Evolutionary conservation across 2,797 vertebrate genomes (phyloP).

Genomic region (Botia kubotai): DNA sequence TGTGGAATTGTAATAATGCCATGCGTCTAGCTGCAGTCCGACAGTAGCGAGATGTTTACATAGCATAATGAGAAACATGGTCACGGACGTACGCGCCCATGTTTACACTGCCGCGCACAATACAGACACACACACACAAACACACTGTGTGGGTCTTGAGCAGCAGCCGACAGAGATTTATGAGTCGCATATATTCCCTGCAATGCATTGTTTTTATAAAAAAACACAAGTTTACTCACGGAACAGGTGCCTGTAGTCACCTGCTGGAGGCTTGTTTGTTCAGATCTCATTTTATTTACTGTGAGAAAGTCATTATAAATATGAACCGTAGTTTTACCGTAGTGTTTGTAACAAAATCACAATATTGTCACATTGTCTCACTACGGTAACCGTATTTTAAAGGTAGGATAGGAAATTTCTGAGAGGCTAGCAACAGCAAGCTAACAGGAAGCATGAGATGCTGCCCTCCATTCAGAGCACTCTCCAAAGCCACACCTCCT

Average conservation of each 20-base stretch:
- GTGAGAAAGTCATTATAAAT: too few species aligned
- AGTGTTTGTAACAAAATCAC: too few species aligned
- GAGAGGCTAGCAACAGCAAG: too few species aligned
- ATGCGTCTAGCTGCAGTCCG: slow-evolving; percentile 32
- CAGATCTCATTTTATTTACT: too few species aligned
- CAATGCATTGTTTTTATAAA: slow-evolving; percentile 15
- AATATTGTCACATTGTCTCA: too few species aligned
- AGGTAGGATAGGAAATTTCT: too few species aligned
- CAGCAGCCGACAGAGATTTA: slow-evolving; percentile 35
- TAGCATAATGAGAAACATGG: slow-evolving; percentile 45
- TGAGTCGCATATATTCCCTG: slow-evolving; percentile 15
- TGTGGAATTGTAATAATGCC: slow-evolving; percentile 57
- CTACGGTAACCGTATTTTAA: too few species aligned
- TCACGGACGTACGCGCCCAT: slow-evolving; percentile 21
- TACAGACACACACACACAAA: slow-evolving; percentile 32
- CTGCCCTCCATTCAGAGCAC: too few species aligned
- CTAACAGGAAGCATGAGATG: too few species aligned
- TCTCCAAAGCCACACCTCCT: too few species aligned
- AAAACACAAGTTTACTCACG: slow-evolving; percentile 23
- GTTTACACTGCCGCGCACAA: slow-evolving; percentile 44
- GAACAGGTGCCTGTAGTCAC: slow-evolving; percentile 65
- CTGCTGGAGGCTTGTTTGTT: slow-evolving; percentile 70
- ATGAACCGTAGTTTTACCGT: too few species aligned
- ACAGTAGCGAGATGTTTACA: slow-evolving; percentile 48
- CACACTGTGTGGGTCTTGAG: slow-evolving; percentile 11